These are phyloP conservation scores for Acronicta alni DNA, from an alignment of 2,888 invertebrate genomes.

Conservation along the genomic window DNA sequence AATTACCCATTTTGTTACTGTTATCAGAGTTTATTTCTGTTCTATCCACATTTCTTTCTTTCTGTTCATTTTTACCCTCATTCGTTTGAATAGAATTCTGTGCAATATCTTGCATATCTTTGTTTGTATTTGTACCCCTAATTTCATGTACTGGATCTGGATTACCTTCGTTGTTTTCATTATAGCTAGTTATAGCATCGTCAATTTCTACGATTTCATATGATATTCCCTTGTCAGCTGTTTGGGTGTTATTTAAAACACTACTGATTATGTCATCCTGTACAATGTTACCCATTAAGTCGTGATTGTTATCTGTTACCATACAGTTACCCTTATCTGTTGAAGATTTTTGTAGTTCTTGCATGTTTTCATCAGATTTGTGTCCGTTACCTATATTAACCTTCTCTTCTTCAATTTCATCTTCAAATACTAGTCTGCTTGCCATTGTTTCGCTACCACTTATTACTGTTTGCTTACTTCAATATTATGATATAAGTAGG, in stretches of 20 bases:
- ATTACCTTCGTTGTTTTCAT: neutral
- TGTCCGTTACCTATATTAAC: neutral
- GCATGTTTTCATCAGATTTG: neutral
- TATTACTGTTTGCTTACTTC: neutral
- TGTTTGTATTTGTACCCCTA: neutral
- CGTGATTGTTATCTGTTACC: neutral
- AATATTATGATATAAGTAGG: neutral
- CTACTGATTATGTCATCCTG: neutral
- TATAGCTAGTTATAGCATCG: neutral
- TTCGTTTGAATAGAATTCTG: too few species aligned
- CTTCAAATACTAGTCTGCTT: conserved; percentile 17
- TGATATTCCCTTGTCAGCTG: neutral
- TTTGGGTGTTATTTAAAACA: neutral
- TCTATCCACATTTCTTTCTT: too few species aligned
- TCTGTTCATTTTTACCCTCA: neutral
- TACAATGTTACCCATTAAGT: too few species aligned
- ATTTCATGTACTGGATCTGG: neutral
- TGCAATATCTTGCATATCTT: too few species aligned
- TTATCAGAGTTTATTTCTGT: neutral
- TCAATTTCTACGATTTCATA: neutral
- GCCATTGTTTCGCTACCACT: conserved; percentile 5
- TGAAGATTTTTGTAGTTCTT: neutral
- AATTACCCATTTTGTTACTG: neutral
- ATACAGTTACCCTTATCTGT: too few species aligned
- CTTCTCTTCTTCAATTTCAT: conserved; percentile 3